Evolutionary conservation across 2,797 vertebrate genomes (phyloP).

Genomic region (Acipenser transmontanus): DNA sequence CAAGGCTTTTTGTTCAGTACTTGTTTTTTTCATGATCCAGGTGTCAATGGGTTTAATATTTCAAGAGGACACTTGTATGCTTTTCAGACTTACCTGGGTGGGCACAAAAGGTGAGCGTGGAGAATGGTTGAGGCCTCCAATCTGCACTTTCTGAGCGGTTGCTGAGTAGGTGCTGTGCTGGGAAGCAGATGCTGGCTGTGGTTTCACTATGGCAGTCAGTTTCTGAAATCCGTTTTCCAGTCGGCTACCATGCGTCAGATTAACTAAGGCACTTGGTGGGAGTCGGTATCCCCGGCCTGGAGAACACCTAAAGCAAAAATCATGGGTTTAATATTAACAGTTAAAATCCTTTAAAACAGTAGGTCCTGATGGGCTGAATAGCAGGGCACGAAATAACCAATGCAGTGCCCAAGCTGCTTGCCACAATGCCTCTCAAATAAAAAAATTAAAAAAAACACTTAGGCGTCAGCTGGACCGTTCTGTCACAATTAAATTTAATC

Average conservation of each 20-base stretch:
- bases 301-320: conserved; percentile 57
- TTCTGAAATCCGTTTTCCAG: conserved; percentile 76
- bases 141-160: conserved; percentile 56
- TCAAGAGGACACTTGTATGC: neutral
- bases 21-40: no score
- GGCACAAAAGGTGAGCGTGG: conserved; percentile 84
- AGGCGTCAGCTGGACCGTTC: no score
- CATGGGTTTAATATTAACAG: neutral
- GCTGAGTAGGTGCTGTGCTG: conserved; percentile 35
- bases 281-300: conserved; percentile 82
- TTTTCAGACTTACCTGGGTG: conserved; percentile 66
- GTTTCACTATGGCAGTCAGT: conserved; percentile 87
- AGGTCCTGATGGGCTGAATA: neutral
- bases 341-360: no score
- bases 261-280: conserved; percentile 90
- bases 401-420: no score
- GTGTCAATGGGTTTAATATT: neutral
- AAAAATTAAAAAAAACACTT: no score
- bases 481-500: no score
- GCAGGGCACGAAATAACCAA: no score
- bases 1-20: neutral
- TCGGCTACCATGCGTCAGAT: conserved; percentile 80
- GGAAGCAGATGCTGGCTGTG: conserved; percentile 68
- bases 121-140: conserved; percentile 81
- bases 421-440: no score